Percentiles rank a stretch among this genome's conserved stretches.
Evolutionary conservation across 2,797 vertebrate species (phyloP).

Genomic region (Babyrousa celebensis): DNA sequence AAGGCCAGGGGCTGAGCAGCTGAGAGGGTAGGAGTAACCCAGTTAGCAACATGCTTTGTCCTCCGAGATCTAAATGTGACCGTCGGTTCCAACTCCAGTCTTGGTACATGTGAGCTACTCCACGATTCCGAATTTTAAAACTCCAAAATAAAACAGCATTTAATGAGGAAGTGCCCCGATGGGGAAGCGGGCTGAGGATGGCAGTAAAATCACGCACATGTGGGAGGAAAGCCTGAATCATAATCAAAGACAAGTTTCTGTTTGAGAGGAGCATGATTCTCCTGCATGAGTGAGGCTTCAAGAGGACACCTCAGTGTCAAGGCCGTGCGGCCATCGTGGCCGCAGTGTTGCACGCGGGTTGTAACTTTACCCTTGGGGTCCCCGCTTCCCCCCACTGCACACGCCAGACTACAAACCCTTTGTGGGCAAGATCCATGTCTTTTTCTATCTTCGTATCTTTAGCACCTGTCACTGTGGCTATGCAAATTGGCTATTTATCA

Average conservation of each 20-base stretch:
- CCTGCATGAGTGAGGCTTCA: accelerated
- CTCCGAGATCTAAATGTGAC: accelerated
- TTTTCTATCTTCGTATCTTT: not conserved
- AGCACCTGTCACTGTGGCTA: not conserved
- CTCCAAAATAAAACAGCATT: not conserved
- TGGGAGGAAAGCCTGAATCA: not conserved
- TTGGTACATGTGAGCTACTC: not conserved
- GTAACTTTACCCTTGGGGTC: accelerated
- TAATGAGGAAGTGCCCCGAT: not conserved
- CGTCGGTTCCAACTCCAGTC: not conserved
- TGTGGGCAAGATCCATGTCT: accelerated
- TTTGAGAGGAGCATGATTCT: not conserved
- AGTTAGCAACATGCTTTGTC: accelerated
- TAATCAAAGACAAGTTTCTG: accelerated
- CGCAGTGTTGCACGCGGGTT: accelerated
- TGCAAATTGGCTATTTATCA: not conserved
- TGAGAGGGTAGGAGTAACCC: accelerated
- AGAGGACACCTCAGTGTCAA: accelerated
- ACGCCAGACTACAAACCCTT: accelerated
- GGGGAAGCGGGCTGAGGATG: not conserved
- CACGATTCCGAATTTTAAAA: not conserved
- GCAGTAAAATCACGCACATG: accelerated
- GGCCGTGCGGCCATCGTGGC: accelerated
- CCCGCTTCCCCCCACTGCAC: accelerated
- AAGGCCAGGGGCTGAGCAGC: accelerated